Base-by-base conservation (phyloP, 92 coral and sea anemone genomes). In the Micromussa lordhowensis region DNA sequence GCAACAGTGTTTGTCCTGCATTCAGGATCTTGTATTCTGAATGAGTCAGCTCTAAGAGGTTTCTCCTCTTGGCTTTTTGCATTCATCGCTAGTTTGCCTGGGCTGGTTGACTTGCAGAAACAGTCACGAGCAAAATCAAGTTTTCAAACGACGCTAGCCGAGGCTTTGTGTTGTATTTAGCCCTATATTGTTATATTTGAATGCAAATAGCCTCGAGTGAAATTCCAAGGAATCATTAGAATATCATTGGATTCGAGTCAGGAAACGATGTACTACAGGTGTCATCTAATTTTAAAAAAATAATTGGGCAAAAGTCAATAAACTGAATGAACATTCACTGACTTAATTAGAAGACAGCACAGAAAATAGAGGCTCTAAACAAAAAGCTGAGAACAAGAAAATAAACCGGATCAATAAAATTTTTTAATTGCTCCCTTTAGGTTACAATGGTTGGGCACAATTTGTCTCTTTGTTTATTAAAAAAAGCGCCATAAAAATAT, bases 291-390 rank as follows among this genome's bases (percentile, higher is more conserved):
- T 73, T 72, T 68, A 49, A 14, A 22, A 38, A 51, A 40, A 51
- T 77, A 86, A 86, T 86, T 63, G 51, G 83, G 30, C 49, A 11
- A 76, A 86, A 64, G 83, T 86, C 83, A 86, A 86, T 30, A 86
- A 51, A 35, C 24, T 35, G 12, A 72, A 8, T 35, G 40, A 11
- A 71, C 76, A 71, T 71, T 40, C 14, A 31, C 36, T 35, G 21
- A 32, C 36, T 35, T 71, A 71, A 34, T 72, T 31, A 72, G 48
- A 44, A 11, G 40, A 64, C 32, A 64, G 16, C 31, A 3, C 3
- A n/a, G 16, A 17, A 19, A 54, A 40, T 40, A 40, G 48, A 40
- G 48, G 48, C 7, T 40, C 7, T 40, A 7, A 40, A 40, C 48
- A 40, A 40, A 40, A 40, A 40, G 7, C 48, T 40, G 48, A 54